Conservation (phyloP, 2,888 invertebrate species). For the Masnerella sp. region DNA sequence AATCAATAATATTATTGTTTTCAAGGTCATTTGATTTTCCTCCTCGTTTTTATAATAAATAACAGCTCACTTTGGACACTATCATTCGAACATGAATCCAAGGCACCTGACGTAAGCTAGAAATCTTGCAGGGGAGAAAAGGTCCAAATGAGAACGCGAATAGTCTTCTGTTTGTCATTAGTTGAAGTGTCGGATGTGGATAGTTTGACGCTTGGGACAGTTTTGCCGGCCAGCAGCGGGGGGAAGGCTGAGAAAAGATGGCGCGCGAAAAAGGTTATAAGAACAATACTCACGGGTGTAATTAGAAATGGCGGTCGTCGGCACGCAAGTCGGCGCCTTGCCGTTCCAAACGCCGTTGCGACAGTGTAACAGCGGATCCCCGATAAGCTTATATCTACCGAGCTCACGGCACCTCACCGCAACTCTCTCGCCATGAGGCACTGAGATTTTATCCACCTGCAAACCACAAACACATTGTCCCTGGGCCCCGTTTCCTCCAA, state of each 20-base stretch:
- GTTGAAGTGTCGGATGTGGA: conserved; percentile 9
- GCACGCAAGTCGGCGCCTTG: conserved; percentile 88
- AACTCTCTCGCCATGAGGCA: conserved; percentile 87
- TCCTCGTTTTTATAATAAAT: neutral
- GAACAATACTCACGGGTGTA: conserved; percentile 83
- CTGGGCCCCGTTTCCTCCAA: no score
- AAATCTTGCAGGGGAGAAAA: conserved; percentile 27
- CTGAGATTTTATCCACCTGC: conserved; percentile 75
- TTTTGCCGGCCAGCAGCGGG: conserved; percentile 6
- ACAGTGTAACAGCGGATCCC: conserved; percentile 87
- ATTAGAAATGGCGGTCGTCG: conserved; percentile 91
- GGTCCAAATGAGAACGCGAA: conserved; percentile 31
- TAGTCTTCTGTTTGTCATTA: conserved; percentile 40
- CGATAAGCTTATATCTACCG: conserved; percentile 90
- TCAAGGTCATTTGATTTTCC: neutral
- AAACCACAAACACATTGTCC: conserved; percentile 47
- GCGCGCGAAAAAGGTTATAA: no score
- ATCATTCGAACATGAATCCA: conserved; percentile 13
- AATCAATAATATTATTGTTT: no score
- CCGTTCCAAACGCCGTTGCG: conserved; percentile 90
- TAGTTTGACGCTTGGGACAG: conserved; percentile 40
- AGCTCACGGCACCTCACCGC: conserved; percentile 88
- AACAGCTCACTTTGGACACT: no score
- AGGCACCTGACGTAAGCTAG: conserved; percentile 41
- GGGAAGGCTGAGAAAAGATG: conserved; percentile 30